A percentile compares a stretch with the other conserved stretches of the same genome.
These are phyloP conservation scores for Nomada fucata DNA, from an alignment of 2,888 invertebrate species.

Conservation along the genomic window DNA sequence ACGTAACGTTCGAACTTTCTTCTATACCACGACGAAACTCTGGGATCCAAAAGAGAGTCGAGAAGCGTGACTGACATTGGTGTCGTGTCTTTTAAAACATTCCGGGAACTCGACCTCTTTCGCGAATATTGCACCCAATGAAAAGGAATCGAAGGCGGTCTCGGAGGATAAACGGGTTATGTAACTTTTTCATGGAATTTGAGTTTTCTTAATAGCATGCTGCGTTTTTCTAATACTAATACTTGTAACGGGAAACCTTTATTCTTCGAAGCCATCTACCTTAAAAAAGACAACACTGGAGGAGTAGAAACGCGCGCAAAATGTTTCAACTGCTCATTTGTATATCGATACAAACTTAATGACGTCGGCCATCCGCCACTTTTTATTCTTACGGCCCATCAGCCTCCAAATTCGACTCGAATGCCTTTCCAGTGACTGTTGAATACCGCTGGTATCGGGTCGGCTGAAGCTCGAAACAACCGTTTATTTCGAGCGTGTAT, in stretches of 20 bases:
- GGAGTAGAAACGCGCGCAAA: no score
- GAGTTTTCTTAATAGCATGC: no score
- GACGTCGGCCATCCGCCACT: no score
- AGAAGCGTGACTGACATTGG: neutral
- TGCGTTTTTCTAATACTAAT: no score
- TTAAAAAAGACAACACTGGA: no score
- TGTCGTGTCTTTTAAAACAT: neutral
- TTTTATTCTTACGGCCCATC: neutral
- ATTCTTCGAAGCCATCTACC: neutral
- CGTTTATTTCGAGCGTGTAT: slow-evolving; percentile 19
- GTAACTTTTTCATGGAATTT: no score
- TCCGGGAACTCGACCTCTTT: neutral
- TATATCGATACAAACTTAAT: neutral
- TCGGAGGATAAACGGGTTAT: no score
- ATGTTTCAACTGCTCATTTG: neutral
- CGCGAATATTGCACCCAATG: neutral
- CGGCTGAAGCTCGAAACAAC: neutral
- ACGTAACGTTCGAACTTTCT: slow-evolving; percentile 33
- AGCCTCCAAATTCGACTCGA: neutral
- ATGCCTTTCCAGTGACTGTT: neutral
- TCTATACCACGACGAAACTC: neutral
- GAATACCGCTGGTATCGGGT: neutral
- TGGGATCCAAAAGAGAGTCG: neutral
- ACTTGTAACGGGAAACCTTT: no score
- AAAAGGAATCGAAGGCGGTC: neutral